phyloP scores from a whole-genome alignment of 2,888 invertebrate genomes.

The Caenorhabditis parvicauda region DNA sequence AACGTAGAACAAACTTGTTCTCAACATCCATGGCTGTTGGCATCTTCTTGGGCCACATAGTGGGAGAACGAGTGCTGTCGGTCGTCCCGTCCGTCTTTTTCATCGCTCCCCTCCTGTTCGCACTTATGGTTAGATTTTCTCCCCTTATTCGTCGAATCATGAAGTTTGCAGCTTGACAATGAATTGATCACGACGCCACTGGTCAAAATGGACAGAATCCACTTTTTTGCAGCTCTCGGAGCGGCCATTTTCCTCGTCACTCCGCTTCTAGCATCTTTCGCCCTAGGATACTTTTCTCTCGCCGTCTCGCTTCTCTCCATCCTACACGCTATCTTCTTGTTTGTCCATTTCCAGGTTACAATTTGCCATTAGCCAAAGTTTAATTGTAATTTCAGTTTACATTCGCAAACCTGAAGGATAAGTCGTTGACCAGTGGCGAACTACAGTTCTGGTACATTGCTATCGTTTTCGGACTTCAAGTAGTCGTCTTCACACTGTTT shows the following conservation, averaged over 20 bases:
- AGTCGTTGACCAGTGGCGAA: no score
- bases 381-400: no score
- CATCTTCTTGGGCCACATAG: slow-evolving; percentile 33
- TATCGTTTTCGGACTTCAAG: no score
- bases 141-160: neutral
- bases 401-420: no score
- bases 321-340: slow-evolving; percentile 30
- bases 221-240: slow-evolving; percentile 20
- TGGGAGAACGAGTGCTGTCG: slow-evolving; percentile 27
- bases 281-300: slow-evolving; percentile 27
- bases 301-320: slow-evolving; percentile 27
- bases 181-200: slow-evolving; percentile 12
- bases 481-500: no score
- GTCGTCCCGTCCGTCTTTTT: slow-evolving; percentile 38
- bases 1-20: slow-evolving; percentile 42
- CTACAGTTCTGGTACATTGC: no score
- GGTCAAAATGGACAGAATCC: slow-evolving; percentile 11
- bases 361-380: no score
- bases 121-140: slow-evolving; percentile 17
- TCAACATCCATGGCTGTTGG: slow-evolving; percentile 26
- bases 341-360: slow-evolving; percentile 44
- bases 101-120: slow-evolving; percentile 33
- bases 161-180: slow-evolving; percentile 15
- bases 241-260: slow-evolving; percentile 13
- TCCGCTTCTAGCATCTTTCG: slow-evolving; percentile 18